Percentiles rank a stretch among this genome's conserved stretches.
phyloP scores from a whole-genome alignment of 2,797 vertebrate species.

The Netta rufina region DNA sequence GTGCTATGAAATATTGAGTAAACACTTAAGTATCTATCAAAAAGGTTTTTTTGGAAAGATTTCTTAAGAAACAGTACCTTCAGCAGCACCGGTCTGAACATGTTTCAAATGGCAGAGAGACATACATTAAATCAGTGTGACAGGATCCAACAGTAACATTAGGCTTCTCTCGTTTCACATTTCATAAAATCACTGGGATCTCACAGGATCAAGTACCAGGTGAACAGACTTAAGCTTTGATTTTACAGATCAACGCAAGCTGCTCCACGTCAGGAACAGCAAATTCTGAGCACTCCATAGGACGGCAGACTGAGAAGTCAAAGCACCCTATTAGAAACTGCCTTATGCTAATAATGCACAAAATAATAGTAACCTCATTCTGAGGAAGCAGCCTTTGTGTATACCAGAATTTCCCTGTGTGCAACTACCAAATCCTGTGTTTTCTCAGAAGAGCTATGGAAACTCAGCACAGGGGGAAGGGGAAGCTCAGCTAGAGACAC shows the following conservation, averaged over 20 bases:
- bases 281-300: not conserved
- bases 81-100: not conserved
- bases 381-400: not conserved
- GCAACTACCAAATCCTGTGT: not conserved
- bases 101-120: not conserved
- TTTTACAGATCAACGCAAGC: not conserved
- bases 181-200: not conserved
- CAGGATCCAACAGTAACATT: not conserved
- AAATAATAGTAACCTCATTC: not conserved
- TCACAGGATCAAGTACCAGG: not conserved
- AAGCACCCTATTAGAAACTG: not conserved
- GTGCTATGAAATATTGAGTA: not conserved
- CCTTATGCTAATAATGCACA: not conserved
- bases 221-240: not conserved
- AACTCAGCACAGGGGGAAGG: not conserved
- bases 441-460: not conserved
- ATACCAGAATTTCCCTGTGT: not conserved
- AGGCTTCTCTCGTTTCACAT: not conserved
- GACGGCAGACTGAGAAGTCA: not conserved
- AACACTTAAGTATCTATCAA: not conserved
- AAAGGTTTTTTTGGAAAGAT: not conserved
- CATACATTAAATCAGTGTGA: not conserved
- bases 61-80: not conserved
- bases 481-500: not conserved
- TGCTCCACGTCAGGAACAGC: not conserved